Evolutionary conservation across 2,797 vertebrate species (phyloP), one percentile per base, ranked within the genome.

Genomic region (Mormyrops boulengeri): DNA sequence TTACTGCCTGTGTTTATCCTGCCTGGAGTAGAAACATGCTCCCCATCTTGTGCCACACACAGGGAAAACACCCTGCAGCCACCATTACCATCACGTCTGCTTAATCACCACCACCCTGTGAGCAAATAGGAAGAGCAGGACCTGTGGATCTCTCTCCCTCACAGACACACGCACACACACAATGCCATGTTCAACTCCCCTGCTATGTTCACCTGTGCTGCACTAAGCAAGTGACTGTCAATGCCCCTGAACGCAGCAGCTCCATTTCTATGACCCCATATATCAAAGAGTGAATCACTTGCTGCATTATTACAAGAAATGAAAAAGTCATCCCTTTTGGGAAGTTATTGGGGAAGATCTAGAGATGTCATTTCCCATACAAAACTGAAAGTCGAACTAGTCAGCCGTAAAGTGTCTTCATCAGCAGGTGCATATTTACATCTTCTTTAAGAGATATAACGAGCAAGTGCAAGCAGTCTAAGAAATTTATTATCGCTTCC

Each of bases 221-320:
- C 26, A 34, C 62, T 34, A 69, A 30, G 11, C 84, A 53, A 30
- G 49, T 55, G 77, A 60, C 49, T 17, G 8, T 60, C 52, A 57
- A 14, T 60, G 55, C 57, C 26, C 17, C 41, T 17, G 3, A 93
- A 91, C 92, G 92, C 77, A 94, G 93, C 93, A 93, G 90, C 93
- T 95, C 93, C 89, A 88, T 44, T 90, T 92, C 91, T 93, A 94
- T 95, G 95, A 94, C 92, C 93, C 84, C 0, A 92, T 90, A 92
- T 94, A 95, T 93, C 95, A 95, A 95, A 96, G 95, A 95, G 93
- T 96, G 95, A 96, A 93, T 96, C 94, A 94, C 94, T 94, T 89
- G 53, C 2, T 44, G 91, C 91, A 92, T 96, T 93, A 96, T 96
- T 95, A 95, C 93, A 73, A 90, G 96, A 94, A 96, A 94, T 96